phyloP scores from a whole-genome alignment of 2,797 vertebrate species.

The Peromyscus melanophrys region DNA sequence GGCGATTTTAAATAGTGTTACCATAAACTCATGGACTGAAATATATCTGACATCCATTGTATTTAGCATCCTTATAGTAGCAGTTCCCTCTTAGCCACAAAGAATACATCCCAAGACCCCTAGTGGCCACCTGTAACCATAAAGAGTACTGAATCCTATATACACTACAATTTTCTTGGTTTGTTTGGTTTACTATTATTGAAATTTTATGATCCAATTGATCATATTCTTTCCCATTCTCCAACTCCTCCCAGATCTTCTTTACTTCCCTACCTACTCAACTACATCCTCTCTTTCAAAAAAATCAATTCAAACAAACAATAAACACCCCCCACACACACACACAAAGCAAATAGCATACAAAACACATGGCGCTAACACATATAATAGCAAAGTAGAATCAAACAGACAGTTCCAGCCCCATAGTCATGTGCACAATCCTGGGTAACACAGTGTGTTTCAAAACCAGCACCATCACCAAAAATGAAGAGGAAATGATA shows the following conservation, averaged over 20 bases:
- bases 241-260: background rate
- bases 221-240: background rate
- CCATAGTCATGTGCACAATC: no score
- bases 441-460: background rate
- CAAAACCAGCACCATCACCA: background rate
- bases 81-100: background rate
- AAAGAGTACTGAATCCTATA: background rate
- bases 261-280: background rate
- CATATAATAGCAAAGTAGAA: background rate
- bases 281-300: background rate
- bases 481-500: background rate
- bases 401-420: background rate
- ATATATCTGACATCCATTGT: background rate
- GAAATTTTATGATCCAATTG: background rate
- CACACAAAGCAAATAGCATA: background rate
- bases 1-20: background rate
- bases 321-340: no score
- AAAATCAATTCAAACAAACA: background rate
- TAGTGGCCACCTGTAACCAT: background rate
- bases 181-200: background rate
- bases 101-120: background rate
- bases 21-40: background rate
- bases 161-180: background rate
- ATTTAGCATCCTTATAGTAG: background rate
- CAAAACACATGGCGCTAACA: background rate